Conservation (phyloP, 2,888 invertebrate genomes). For the Macaria notata region DNA sequence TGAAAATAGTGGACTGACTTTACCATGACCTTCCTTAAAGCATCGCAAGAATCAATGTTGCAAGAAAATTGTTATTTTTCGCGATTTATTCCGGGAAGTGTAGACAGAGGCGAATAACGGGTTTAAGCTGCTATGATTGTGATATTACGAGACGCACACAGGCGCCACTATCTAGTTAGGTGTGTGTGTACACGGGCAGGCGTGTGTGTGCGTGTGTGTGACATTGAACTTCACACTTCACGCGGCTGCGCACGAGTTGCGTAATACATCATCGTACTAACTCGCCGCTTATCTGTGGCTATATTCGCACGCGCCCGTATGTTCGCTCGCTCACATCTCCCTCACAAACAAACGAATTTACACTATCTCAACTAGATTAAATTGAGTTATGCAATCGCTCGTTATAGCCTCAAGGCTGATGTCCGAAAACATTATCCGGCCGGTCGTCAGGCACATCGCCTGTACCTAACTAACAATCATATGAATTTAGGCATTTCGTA, state of each 20-base stretch:
- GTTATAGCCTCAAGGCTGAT: conserved; percentile 17
- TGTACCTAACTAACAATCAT: not conserved
- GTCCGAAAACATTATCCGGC: conserved; percentile 18
- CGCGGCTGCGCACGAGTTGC: conserved; percentile 74
- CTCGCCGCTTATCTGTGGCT: conserved; percentile 11
- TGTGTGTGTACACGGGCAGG: conserved; percentile 31
- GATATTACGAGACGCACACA: conserved; percentile 59
- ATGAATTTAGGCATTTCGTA: not conserved
- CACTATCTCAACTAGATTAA: conserved; percentile 30
- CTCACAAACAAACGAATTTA: conserved; percentile 30
- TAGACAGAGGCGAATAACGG: conserved; percentile 76
- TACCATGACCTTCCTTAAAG: conserved; percentile 72
- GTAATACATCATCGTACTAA: conserved; percentile 52
- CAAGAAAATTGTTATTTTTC: conserved; percentile 65
- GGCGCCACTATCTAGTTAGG: conserved; percentile 40
- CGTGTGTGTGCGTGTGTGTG: conserved; percentile 63
- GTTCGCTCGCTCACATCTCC: conserved; percentile 12
- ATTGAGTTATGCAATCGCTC: conserved; percentile 28
- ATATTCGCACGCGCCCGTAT: conserved; percentile 25
- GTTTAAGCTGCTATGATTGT: conserved; percentile 72
- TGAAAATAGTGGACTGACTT: conserved; percentile 59
- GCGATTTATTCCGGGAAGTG: conserved; percentile 76
- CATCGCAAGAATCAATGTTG: conserved; percentile 50
- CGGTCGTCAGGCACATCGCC: conserved; percentile 7
- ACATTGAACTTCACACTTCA: conserved; percentile 82